Evolutionary conservation across 37 sponge, comb jelly and placozoan genomes (phyloP), one percentile per base, ranked within the genome.

Genomic region (Oopsacas minuta): DNA sequence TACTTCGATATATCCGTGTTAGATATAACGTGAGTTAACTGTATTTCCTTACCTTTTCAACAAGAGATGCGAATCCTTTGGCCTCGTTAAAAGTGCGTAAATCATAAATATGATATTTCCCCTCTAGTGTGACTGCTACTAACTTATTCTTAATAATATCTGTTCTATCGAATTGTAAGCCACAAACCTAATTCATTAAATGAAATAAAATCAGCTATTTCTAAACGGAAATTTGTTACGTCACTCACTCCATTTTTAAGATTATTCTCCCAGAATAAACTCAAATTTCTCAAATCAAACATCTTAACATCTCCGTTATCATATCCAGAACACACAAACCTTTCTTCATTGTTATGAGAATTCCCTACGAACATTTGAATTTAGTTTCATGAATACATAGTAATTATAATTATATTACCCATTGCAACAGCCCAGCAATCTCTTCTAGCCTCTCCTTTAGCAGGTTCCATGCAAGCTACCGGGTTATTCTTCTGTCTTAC

Each of bases 371-470:
- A n/a, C n/a, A n/a, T n/a, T n/a, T n/a, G n/a, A n/a, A n/a, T n/a
- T n/a, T n/a, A n/a, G n/a, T 20, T 23, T 51, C 22, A 51, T 35
- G 10, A 36, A 23, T 22, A 35, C 20, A 81, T 23, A 23, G 32
- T n/a, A n/a, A n/a, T n/a, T n/a, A n/a, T n/a, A n/a, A n/a, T n/a
- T n/a, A n/a, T 42, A 42, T 42, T 34, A 95, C 95, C 96, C 52
- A 99, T 95, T 15, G 94, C 89, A 17, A 99, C 99, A 30, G 93
- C 86, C 99, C 99, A 99, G 83, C 99, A 99, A 75, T 99, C 99
- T 83, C 99, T 89, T 39, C 86, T 91, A 38, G 85, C 85, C 83
- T 95, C 94, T 12, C 94, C 94, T 52, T 94, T 91, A 0, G 92
- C 96, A 38, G 99, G 96, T 52, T 93, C 92, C 99, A 99, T 99